Evolutionary conservation across 2,888 invertebrate species (phyloP), one percentile per base, ranked within the genome.

Genomic region (Melinaea menophilus): DNA sequence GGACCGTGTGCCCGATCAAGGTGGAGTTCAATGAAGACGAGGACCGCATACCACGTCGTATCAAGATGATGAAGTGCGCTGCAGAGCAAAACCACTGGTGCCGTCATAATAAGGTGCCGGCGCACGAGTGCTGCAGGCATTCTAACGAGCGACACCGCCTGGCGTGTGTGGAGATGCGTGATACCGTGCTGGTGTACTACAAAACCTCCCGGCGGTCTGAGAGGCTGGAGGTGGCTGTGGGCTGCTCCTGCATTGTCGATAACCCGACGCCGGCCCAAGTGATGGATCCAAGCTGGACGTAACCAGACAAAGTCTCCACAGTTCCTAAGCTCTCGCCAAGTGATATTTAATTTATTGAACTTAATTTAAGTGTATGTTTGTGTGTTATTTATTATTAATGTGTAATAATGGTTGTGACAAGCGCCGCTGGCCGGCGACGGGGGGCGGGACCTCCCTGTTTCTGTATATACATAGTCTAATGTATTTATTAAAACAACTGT

Each of bases 221-320:
- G 63, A 64, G 73, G 60, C 65, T 76, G 68, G 75, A 76, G 66
- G 88, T 89, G 75, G 73, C 82, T 11, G 88, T 90, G 65, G 90
- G 90, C 75, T 90, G 90, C 85, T 74, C 82, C 51, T 90, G 90
- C 81, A 79, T 88, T 76, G 79, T 88, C 71, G 75, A 76, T 69
- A 72, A 77, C 71, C 71, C 71, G 64, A 69, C 76, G 58, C 35
- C 22, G 54, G 79, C 79, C 59, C 37, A 70, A 66, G 34, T 68
- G 73, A 68, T 60, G 62, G 69, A 66, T 61, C 74, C 66, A 37
- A 64, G 69, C 60, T 67, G 69, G 69, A 59, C 58, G 62, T 58
- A 62, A 62, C 66, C 69, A 67, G 61, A 69, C 61, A 65, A 45
- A 62, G 51, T 59, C 45, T 56, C 47, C 37, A 60, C 68, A 76